phyloP scores from a whole-genome alignment of 1,140 invertebrate genomes.

The Anadara kagoshimensis region DNA sequence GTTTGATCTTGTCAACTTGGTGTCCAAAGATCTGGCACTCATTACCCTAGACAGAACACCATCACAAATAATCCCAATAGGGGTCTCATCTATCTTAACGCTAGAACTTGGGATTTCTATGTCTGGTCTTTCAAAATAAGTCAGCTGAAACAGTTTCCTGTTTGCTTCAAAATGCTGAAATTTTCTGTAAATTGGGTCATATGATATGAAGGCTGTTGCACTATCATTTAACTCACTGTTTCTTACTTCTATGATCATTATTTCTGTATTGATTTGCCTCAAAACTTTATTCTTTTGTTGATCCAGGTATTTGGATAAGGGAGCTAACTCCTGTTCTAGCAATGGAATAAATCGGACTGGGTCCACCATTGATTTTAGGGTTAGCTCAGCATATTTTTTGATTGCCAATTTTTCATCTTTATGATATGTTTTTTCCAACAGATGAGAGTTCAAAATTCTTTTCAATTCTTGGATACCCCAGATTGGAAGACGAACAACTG shows the following conservation, averaged over 20 bases:
- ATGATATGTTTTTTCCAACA: conserved; percentile 14
- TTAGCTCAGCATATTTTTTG: conserved; percentile 39
- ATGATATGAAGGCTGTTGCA: too few relatives aligned
- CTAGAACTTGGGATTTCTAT: not conserved
- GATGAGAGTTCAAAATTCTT: conserved; percentile 22
- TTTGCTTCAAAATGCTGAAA: too few relatives aligned
- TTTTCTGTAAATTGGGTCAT: too few relatives aligned
- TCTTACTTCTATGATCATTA: conserved; percentile 27
- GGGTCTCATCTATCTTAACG: too few relatives aligned
- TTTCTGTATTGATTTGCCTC: conserved; percentile 35
- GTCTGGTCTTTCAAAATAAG: too few relatives aligned
- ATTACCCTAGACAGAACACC: conserved; percentile 4
- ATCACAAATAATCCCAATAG: not conserved
- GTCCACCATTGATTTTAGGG: conserved; percentile 32
- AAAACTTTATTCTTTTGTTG: conserved; percentile 38
- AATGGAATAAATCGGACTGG: conserved; percentile 33
- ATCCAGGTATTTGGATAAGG: conserved; percentile 38
- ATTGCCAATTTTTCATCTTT: conserved; percentile 23
- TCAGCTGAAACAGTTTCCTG: too few relatives aligned
- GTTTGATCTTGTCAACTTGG: not conserved
- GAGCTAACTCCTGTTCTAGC: conserved; percentile 38
- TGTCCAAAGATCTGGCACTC: not conserved
- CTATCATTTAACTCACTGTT: conserved; percentile 17
- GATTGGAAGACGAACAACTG: conserved; percentile 36
- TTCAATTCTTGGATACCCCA: conserved; percentile 28